A percentile compares a stretch with the other conserved stretches of the same genome.
Conservation (phyloP, 30 jellyfish, hydroid and myxozoan genomes). For the Aurelia sp. region DNA sequence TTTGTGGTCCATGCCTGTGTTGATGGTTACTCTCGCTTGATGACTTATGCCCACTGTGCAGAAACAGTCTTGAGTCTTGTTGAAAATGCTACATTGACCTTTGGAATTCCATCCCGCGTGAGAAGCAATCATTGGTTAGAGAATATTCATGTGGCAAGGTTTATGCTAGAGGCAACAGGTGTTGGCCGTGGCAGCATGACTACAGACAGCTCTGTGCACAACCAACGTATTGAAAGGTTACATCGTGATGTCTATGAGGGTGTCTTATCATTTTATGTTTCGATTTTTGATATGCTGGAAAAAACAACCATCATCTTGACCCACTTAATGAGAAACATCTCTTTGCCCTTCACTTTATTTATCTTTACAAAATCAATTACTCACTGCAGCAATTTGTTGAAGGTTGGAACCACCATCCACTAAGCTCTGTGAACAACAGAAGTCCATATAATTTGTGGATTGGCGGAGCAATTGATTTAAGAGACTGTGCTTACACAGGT, state of each 20-base stretch:
- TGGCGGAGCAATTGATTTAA: not conserved
- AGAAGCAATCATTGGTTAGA: constrained; percentile 54
- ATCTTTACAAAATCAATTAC: too few relatives aligned
- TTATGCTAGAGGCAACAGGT: constrained; percentile 42
- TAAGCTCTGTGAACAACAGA: not conserved
- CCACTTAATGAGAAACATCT: too few relatives aligned
- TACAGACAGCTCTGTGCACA: constrained; percentile 64
- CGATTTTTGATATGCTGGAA: too few relatives aligned
- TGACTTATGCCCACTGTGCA: constrained; percentile 28
- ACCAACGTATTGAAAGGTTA: constrained; percentile 49
- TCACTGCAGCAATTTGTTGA: too few relatives aligned
- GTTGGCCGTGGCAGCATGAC: constrained; percentile 47
- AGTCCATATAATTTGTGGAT: not conserved
- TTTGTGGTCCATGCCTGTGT: constrained; percentile 34
- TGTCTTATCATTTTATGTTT: constrained; percentile 14
- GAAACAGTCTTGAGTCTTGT: constrained; percentile 17
- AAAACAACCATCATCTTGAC: too few relatives aligned
- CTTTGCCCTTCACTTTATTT: too few relatives aligned
- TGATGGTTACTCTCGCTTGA: constrained; percentile 59
- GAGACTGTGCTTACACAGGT: not conserved
- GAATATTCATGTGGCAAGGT: constrained; percentile 42
- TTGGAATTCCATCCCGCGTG: constrained; percentile 55
- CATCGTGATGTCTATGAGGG: constrained; percentile 54
- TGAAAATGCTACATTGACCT: constrained; percentile 30
- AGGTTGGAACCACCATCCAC: too few relatives aligned